These are phyloP conservation scores for Drosophila ananassae DNA, from an alignment of 1,140 invertebrate species.

Conservation along the genomic window DNA sequence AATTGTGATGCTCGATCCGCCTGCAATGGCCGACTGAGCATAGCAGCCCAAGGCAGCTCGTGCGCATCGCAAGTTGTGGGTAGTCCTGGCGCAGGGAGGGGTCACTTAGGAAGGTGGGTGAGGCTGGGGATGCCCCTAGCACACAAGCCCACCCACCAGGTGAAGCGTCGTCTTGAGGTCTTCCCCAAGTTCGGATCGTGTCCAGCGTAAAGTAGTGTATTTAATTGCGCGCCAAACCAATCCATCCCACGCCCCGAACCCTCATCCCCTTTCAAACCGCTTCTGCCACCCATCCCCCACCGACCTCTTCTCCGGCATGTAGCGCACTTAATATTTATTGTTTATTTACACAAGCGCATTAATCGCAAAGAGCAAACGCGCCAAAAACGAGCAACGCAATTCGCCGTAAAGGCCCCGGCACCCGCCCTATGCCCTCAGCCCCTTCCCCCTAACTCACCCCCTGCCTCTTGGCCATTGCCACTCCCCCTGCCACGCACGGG, in stretches of 20 bases:
- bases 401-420: slow-evolving; percentile 53
- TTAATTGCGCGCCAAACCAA: slow-evolving; percentile 64
- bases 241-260: background rate
- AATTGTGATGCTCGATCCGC: slow-evolving; percentile 4
- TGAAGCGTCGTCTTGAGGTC: slow-evolving; percentile 7
- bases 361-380: slow-evolving; percentile 78
- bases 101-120: background rate
- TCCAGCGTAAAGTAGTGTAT: slow-evolving; percentile 65
- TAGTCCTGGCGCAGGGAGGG: background rate
- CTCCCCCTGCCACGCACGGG: slow-evolving; percentile 12
- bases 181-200: slow-evolving; percentile 40
- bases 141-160: slow-evolving; percentile 47
- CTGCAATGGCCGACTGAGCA: slow-evolving; percentile 23
- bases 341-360: slow-evolving; percentile 82
- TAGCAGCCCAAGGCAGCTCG: slow-evolving; percentile 42
- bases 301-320: slow-evolving; percentile 57
- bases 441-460: slow-evolving; percentile 1
- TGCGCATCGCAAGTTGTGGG: slow-evolving; percentile 25
- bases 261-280: background rate
- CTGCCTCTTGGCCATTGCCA: slow-evolving; percentile 16
- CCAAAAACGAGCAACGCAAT: slow-evolving; percentile 75
- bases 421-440: background rate
- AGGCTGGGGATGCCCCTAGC: slow-evolving; percentile 5
- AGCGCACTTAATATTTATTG: slow-evolving; percentile 81
- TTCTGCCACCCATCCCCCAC: background rate